Conservation (phyloP, 2,113 vertebrate genomes). For the Petaurus breviceps region DNA sequence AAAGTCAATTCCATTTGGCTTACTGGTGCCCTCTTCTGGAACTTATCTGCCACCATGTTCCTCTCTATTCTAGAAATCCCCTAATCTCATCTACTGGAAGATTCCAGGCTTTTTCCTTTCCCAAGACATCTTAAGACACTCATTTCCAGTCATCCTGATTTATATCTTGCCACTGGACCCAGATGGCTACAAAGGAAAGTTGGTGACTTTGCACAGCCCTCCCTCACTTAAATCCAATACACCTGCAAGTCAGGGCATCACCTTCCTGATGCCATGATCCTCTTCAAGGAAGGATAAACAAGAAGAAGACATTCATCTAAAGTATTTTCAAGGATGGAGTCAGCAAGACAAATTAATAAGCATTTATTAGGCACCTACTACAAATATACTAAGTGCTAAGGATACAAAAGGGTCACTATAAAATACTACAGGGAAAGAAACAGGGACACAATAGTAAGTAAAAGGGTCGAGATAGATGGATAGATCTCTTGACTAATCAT, state of each 20-base stretch:
- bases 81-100: not conserved
- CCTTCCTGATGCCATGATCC: no score
- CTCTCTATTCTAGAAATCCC: not conserved
- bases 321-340: not conserved
- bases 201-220: no score
- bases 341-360: not conserved
- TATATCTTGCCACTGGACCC: no score
- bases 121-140: not conserved
- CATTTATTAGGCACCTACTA: not conserved
- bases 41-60: not conserved
- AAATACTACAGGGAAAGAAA: not conserved
- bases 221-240: no score
- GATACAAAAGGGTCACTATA: not conserved
- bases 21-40: not conserved
- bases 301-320: not conserved
- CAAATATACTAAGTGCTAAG: not conserved
- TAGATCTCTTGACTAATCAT: not conserved
- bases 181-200: no score
- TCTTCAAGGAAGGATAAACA: no score
- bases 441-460: not conserved
- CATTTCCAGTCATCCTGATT: not conserved
- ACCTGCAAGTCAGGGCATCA: no score
- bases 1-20: not conserved
- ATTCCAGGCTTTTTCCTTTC: not conserved
- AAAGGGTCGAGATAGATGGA: not conserved